phyloP scores from a whole-genome alignment of 2,888 invertebrate species.

The Ormyrus nitidulus region DNA sequence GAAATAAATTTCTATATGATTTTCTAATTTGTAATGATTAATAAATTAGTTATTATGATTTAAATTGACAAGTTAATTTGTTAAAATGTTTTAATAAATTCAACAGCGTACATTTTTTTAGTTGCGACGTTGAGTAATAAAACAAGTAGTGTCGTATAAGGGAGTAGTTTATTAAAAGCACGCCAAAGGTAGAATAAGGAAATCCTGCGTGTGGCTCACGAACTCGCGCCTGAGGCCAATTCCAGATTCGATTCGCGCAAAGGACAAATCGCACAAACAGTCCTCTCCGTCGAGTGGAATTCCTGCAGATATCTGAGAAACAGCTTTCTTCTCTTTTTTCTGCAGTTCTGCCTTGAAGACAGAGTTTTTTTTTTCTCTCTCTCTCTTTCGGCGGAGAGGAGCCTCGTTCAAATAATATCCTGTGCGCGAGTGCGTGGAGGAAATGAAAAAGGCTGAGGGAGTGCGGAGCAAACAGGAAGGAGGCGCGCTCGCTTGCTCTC shows the following conservation, averaged over 20 bases:
- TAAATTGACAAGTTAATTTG: too few species aligned
- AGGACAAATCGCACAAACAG: conserved; percentile 13
- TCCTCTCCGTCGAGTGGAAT: conserved; percentile 1
- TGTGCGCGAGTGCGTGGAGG: conserved; percentile 27
- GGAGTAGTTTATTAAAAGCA: too few species aligned
- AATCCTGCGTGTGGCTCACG: too few species aligned
- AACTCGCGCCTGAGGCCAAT: neutral
- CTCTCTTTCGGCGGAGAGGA: neutral
- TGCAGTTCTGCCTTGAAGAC: neutral
- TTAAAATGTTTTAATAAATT: too few species aligned
- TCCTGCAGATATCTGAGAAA: conserved; percentile 5
- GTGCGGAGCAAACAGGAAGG: conserved; percentile 38
- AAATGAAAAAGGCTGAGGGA: conserved; percentile 48
- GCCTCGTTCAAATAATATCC: conserved; percentile 54
- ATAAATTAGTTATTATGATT: too few species aligned
- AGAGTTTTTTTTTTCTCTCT: conserved; percentile 8
- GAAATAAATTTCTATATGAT: too few species aligned
- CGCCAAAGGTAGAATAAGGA: too few species aligned
- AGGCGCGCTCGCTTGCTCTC: neutral
- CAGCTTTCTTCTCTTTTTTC: conserved; percentile 14
- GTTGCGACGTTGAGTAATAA: too few species aligned
- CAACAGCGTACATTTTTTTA: too few species aligned
- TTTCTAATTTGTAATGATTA: too few species aligned
- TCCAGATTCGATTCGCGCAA: neutral
- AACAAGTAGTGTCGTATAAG: too few species aligned